phyloP scores from a whole-genome alignment of 2,113 vertebrate species.

The Cyanoliseus patagonus region DNA sequence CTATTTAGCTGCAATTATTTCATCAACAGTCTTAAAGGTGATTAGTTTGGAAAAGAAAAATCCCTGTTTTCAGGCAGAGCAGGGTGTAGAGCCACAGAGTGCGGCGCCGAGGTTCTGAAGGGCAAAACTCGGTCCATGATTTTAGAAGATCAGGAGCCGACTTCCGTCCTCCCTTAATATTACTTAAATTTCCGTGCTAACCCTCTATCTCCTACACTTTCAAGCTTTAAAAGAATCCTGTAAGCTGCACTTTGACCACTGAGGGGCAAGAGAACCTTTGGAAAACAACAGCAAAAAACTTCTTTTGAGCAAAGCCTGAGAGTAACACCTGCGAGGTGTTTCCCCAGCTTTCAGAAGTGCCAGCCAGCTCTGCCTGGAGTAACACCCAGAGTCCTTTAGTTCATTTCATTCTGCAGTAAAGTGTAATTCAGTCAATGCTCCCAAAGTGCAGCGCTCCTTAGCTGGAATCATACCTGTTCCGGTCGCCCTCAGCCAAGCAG shows the following conservation, averaged over 20 bases:
- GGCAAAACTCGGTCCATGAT: background rate
- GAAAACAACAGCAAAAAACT: background rate
- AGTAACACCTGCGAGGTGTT: background rate
- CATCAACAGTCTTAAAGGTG: background rate
- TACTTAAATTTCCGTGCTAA: background rate
- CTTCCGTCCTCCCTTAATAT: accelerated
- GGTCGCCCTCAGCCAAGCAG: background rate
- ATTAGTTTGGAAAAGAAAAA: background rate
- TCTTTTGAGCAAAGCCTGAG: background rate
- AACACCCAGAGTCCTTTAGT: background rate
- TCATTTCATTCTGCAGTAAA: background rate
- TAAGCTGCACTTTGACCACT: background rate
- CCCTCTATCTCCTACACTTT: background rate
- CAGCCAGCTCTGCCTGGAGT: background rate
- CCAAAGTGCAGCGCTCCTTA: background rate
- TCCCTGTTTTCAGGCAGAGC: background rate
- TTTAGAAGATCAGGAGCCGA: background rate
- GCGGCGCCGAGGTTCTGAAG: accelerated
- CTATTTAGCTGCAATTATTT: background rate
- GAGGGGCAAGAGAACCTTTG: background rate
- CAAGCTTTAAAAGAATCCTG: background rate
- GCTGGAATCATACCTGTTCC: slow-evolving; percentile 4
- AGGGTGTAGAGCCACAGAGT: background rate
- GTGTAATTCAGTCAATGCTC: background rate
- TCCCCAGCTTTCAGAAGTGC: background rate